Evolutionary conservation across 2,113 vertebrate genomes (phyloP), one percentile per base, ranked within the genome.

Genomic region (Gallinago paraguaiae): DNA sequence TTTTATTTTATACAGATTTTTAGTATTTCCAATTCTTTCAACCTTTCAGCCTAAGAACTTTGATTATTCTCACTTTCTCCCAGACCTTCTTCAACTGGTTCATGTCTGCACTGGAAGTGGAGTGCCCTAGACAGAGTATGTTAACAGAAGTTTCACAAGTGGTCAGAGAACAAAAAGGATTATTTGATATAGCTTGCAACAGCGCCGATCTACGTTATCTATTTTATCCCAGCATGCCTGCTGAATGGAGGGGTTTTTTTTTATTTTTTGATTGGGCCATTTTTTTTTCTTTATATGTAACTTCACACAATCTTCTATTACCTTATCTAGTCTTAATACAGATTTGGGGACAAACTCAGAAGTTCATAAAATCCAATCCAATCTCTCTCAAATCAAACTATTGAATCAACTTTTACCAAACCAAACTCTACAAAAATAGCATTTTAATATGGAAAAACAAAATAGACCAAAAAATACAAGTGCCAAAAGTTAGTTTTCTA

Each of bases 211-310:
- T 72, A n/a, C 8, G 50, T 80, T 41, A 4, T 14, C 53, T 59
- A 1, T 82, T 85, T 78, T 77, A 77, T 50, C 20, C 11, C 10
- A n/a, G 15, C 43, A 43, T 43, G 9, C 17, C 17, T 83, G 14
- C 31, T 31, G 51, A 61, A 31, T 56, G 17, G 13, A 65, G 4
- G 13, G 33, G 2, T 6, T 10, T 63, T 35, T 63, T 35, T 27
- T 33, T 37, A 7, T 23, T 10, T 17, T 54, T 46, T 10, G 2
- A 2, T 14, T 9, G 4, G 2, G 2, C 17, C 22, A 37, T 54
- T 67, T 16, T 31, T 37, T 27, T 25, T 20, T 60, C 11, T 15
- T 11, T 9, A 7, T 22, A 4, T 28, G 18, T 25, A 82, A 35
- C 10, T 31, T 54, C 6, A 25, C 86, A 28, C 6, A 41, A 5